phyloP scores from a whole-genome alignment of 2,113 vertebrate species.

The Alethe castanea region DNA sequence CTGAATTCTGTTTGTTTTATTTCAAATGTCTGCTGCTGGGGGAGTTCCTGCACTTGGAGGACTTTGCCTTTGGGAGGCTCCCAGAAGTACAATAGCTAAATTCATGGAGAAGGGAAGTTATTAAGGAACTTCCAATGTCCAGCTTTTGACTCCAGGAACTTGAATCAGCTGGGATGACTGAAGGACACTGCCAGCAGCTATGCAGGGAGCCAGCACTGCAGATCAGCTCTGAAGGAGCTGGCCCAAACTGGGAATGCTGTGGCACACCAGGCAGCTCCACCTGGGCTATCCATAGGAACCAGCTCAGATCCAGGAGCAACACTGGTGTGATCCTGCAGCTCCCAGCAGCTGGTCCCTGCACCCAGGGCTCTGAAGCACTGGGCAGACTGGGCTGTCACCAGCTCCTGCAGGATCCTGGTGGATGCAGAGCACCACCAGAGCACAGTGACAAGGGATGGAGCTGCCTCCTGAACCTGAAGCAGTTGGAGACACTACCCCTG shows the following conservation, averaged over 20 bases:
- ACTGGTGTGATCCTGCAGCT: neutral
- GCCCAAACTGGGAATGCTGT: neutral
- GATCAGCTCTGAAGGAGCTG: neutral
- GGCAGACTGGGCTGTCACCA: neutral
- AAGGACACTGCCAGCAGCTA: neutral
- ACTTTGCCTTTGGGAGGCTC: neutral
- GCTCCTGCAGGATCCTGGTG: neutral
- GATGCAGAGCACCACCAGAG: neutral
- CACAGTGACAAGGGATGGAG: neutral
- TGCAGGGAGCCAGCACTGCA: neutral
- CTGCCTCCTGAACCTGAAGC: neutral
- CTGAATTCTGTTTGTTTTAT: constrained; percentile 27
- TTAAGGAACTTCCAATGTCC: neutral
- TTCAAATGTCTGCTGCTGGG: neutral
- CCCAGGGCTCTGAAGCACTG: neutral
- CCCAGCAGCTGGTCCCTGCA: neutral
- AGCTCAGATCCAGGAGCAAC: neutral
- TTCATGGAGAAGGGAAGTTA: constrained; percentile 5
- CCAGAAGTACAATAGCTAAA: neutral
- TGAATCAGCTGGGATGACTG: neutral
- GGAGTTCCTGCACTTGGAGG: constrained; percentile 2
- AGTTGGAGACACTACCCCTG: neutral
- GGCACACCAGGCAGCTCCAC: neutral
- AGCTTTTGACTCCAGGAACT: neutral
- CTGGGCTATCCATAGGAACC: neutral